These are phyloP conservation scores for Rhinella marina DNA, from an alignment of 2,797 vertebrate species.

Conservation along the genomic window DNA sequence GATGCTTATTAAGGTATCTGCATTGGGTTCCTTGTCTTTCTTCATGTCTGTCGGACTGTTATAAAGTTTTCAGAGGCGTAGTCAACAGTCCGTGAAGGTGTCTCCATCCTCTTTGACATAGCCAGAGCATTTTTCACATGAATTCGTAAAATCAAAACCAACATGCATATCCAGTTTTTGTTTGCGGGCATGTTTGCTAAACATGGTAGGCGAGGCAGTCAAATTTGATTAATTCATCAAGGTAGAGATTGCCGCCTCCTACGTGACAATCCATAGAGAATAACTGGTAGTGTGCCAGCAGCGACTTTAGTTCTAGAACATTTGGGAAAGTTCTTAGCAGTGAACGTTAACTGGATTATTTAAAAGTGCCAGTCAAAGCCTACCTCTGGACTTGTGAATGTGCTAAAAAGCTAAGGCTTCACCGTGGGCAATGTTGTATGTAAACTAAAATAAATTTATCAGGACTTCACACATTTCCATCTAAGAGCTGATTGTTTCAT, in stretches of 20 bases:
- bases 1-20: conserved; percentile 86
- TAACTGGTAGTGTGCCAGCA: conserved; percentile 82
- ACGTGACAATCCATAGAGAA: conserved; percentile 86
- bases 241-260: conserved; percentile 75
- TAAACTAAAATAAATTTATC: conserved; percentile 45
- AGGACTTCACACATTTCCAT: conserved; percentile 30
- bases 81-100: conserved; percentile 96
- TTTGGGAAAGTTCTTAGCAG: conserved; percentile 51
- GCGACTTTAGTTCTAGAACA: conserved; percentile 80
- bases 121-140: conserved; percentile 77
- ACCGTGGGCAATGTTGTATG: conserved; percentile 35
- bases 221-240: conserved; percentile 73
- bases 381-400: conserved; percentile 33
- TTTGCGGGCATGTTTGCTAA: conserved; percentile 70
- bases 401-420: conserved; percentile 25
- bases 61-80: conserved; percentile 84
- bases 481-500: conserved; percentile 22
- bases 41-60: conserved; percentile 82
- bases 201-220: conserved; percentile 68
- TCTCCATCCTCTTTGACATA: conserved; percentile 87
- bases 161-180: conserved; percentile 72
- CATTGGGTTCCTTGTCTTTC: conserved; percentile 76
- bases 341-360: conserved; percentile 48
- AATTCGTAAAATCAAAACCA: conserved; percentile 75
- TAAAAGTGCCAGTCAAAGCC: conserved; percentile 49